Percentiles rank a stretch among this genome's conserved stretches.
phyloP scores from a whole-genome alignment of 2,113 vertebrate genomes.

The Raja brachyura region DNA sequence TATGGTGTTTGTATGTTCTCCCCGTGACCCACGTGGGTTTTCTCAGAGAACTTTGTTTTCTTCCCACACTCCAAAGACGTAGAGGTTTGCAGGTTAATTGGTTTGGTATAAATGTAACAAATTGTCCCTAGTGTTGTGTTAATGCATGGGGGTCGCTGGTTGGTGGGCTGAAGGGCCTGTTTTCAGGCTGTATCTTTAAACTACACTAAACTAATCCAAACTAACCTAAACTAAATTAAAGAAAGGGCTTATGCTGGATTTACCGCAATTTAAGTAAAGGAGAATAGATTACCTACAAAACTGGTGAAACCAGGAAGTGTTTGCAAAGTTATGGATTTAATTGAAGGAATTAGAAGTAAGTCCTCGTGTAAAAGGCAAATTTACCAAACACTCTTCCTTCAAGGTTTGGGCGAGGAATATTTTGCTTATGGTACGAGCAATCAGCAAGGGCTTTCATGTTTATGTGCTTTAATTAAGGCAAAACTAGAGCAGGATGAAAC shows the following conservation, averaged over 20 bases:
- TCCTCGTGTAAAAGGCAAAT: neutral
- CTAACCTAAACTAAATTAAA: too few species aligned
- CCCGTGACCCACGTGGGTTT: too few species aligned
- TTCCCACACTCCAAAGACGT: too few species aligned
- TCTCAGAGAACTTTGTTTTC: too few species aligned
- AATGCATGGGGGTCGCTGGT: too few species aligned
- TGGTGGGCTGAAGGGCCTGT: too few species aligned
- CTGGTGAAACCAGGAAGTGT: neutral
- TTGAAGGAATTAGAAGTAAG: neutral
- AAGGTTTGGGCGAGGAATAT: neutral
- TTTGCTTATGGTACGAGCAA: neutral
- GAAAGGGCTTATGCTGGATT: neutral
- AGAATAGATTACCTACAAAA: neutral
- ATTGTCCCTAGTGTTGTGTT: too few species aligned
- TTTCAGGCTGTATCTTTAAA: too few species aligned
- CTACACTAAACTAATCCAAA: too few species aligned
- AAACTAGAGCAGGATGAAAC: neutral
- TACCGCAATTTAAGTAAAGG: neutral
- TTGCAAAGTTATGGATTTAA: neutral
- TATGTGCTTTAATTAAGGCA: neutral
- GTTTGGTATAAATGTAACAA: too few species aligned
- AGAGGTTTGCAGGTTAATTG: too few species aligned
- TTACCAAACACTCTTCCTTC: neutral
- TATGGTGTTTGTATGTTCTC: too few species aligned
- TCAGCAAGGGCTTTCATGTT: neutral